Percentiles rank a stretch among this genome's conserved stretches.
Conservation (phyloP, 1,140 invertebrate genomes). For the Conus betulinus region DNA sequence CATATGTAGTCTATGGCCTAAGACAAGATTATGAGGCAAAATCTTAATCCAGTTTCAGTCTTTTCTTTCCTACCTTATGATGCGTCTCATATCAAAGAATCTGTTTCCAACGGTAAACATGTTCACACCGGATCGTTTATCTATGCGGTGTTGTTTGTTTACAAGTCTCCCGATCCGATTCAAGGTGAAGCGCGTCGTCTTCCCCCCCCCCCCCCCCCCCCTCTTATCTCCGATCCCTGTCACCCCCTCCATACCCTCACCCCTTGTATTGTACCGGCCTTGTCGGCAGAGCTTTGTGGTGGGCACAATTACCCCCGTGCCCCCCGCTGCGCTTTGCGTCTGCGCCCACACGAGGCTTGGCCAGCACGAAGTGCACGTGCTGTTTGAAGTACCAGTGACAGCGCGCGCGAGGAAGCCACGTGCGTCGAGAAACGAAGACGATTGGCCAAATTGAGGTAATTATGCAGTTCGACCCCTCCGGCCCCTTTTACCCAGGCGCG, state of each 20-base stretch:
- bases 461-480: conserved; percentile 37
- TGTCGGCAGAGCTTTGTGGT: conserved; percentile 34
- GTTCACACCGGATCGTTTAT: too few species aligned
- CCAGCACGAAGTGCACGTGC: conserved; percentile 34
- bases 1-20: too few species aligned
- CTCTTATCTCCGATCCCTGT: neutral
- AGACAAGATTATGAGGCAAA: too few species aligned
- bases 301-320: conserved; percentile 35
- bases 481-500: conserved; percentile 11
- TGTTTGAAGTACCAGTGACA: conserved; percentile 40
- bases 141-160: too few species aligned
- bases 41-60: too few species aligned
- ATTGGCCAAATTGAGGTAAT: conserved; percentile 53
- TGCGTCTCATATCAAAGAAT: too few species aligned
- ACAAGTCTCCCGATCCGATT: too few species aligned
- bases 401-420: conserved; percentile 40
- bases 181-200: too few species aligned
- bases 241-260: neutral
- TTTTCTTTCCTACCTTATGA: too few species aligned
- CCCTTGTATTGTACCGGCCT: neutral
- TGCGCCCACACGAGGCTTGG: neutral
- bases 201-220: too few species aligned
- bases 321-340: conserved; percentile 34
- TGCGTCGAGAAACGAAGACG: conserved; percentile 46
- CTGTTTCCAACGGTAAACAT: too few species aligned